A percentile compares a stretch with the other conserved stretches of the same genome.
Evolutionary conservation across 2,888 invertebrate genomes (phyloP).

Genomic region (Athalia cordata): DNA sequence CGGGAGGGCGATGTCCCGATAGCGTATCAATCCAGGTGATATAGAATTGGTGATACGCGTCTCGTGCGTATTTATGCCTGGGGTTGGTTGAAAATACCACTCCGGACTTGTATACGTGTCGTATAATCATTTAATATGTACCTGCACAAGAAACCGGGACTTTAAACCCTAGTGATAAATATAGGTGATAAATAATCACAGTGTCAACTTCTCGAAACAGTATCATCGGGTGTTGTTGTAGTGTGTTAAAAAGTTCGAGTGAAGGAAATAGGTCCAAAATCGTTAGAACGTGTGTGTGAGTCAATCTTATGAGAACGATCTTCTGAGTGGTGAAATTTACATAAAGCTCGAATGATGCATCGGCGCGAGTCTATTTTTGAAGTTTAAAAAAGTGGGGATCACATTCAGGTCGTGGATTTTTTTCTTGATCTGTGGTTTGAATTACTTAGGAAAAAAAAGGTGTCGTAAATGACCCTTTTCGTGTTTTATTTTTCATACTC

Average conservation of each 20-base stretch:
- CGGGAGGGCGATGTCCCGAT: conserved; percentile 55
- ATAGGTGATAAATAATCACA: too few species aligned
- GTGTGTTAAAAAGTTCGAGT: too few species aligned
- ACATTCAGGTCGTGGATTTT: background rate
- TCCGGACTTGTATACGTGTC: background rate
- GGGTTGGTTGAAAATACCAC: conserved; percentile 7
- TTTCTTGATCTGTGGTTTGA: background rate
- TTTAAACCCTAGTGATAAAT: too few species aligned
- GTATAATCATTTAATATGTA: too few species aligned
- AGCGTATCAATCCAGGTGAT: conserved; percentile 65
- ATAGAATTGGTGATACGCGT: conserved; percentile 61
- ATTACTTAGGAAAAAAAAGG: too few species aligned
- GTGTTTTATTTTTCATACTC: background rate
- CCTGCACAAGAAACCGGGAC: too few species aligned
- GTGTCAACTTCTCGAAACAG: too few species aligned
- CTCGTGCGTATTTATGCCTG: conserved; percentile 26
- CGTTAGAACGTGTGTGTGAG: too few species aligned
- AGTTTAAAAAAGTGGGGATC: too few species aligned
- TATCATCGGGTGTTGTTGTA: too few species aligned
- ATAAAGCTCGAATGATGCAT: background rate
- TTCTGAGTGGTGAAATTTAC: conserved; percentile 1
- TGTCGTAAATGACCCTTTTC: background rate
- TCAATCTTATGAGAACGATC: too few species aligned
- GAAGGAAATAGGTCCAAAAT: too few species aligned
- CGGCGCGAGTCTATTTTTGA: background rate